Evolutionary conservation across 2,113 vertebrate species (phyloP), one percentile per base, ranked within the genome.

Genomic region (Alexandromys fortis): DNA sequence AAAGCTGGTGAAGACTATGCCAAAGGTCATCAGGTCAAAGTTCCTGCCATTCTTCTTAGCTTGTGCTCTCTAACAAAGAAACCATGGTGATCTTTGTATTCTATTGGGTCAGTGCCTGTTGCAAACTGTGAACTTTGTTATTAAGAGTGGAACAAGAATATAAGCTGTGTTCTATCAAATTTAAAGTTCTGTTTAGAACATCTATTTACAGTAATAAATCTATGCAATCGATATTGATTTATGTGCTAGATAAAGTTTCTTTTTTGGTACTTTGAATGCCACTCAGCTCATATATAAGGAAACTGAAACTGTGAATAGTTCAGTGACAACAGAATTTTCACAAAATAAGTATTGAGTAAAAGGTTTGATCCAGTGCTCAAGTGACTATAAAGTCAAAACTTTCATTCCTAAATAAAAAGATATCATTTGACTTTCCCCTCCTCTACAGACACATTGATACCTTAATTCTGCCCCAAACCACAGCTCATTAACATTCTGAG

Each of bases 181-280:
- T 17, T 14, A 33, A 16, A 45, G 7, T n/a, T 63, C 11, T 63
- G 10, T 55, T 78, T 85, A 88, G 28, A 86, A 77, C 45, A 52
- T 30, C 33, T n/a, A 89, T 49, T 95, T 85, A 68, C 79, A 82
- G 70, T 73, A 83, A 96, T 77, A 93, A 24, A 42, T 70, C 49
- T 58, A 30, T 11, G 16, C 63, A 61, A 33, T 33, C 3, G 21
- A 13, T 55, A 86, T 13, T 87, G 10, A 8, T 89, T 77, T n/a
- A 67, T 21, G 45, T 73, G 24, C 30, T 73, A 28, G 10, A 49
- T 49, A 49, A 55, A 24, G 33, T 45, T 33, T 81, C 49, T 13
- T 22, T 24, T 47, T 45, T 70, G 5, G 38, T 72, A 81, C 42
- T 82, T 42, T 73, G 19, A 91, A 89, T 73, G 12, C 17, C 93